phyloP scores from a whole-genome alignment of 2,113 vertebrate genomes.

The Ictidomys tridecemlineatus region DNA sequence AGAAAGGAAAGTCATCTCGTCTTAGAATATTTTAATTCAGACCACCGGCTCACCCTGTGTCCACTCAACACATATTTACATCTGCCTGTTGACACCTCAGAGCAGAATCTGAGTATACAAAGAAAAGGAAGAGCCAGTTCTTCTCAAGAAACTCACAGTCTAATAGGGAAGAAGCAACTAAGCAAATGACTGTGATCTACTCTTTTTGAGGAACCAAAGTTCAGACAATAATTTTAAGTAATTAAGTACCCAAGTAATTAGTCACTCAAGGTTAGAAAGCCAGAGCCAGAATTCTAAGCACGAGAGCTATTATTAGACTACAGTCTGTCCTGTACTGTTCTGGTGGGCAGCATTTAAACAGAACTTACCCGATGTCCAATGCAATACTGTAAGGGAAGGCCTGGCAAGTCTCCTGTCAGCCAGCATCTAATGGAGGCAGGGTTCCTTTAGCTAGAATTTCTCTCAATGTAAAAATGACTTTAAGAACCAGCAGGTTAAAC shows the following conservation, averaged over 20 bases:
- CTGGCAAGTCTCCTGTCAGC: not conserved
- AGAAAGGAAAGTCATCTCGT: not conserved
- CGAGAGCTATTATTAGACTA: not conserved
- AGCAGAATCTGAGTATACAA: not conserved
- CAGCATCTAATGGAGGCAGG: not conserved
- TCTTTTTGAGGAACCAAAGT: not conserved
- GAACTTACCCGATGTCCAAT: not conserved
- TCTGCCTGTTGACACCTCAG: not conserved
- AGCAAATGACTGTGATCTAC: not conserved
- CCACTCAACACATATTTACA: not conserved
- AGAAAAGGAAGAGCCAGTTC: not conserved
- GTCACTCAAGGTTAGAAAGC: not conserved
- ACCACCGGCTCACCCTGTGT: not conserved
- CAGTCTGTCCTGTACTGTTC: not conserved
- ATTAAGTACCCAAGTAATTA: not conserved
- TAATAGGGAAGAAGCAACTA: not conserved
- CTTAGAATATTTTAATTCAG: conserved; percentile 22
- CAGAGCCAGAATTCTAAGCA: conserved; percentile 40
- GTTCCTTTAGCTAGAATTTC: not conserved
- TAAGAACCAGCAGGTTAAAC: not conserved
- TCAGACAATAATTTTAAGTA: not conserved
- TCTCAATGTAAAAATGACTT: not conserved
- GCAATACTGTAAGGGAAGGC: not conserved
- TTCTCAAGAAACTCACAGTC: not conserved
- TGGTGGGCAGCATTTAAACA: not conserved